These are phyloP conservation scores for Vanacampus margaritifer DNA, from an alignment of 2,113 vertebrate species.

Conservation along the genomic window DNA sequence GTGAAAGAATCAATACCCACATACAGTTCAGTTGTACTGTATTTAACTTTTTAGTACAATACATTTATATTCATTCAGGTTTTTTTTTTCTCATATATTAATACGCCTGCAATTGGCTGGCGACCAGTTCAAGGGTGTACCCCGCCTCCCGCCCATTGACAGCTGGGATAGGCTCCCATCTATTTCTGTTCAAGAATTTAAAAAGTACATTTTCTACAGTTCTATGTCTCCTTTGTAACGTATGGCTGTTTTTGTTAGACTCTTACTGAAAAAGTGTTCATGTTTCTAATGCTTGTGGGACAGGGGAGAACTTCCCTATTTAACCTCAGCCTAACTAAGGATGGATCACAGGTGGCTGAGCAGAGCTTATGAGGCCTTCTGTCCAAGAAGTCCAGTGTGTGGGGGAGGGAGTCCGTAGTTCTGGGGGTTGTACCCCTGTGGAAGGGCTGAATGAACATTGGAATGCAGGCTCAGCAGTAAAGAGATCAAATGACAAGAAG, in stretches of 20 bases:
- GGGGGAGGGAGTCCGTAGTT: constrained; percentile 3
- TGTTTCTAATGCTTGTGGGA: neutral
- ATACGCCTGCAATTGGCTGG: too few species aligned
- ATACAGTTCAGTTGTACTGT: too few species aligned
- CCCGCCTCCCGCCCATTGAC: too few species aligned
- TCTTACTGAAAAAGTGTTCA: neutral
- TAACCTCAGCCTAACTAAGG: neutral
- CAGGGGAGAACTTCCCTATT: neutral
- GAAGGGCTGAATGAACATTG: constrained; percentile 64
- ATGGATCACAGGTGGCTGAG: neutral
- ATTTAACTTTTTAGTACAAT: too few species aligned
- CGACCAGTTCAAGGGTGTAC: too few species aligned
- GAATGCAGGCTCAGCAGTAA: constrained; percentile 67
- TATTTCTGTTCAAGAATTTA: neutral
- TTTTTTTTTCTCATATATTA: too few species aligned
- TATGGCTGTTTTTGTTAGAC: neutral
- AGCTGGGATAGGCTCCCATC: too few species aligned
- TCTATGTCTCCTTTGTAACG: neutral
- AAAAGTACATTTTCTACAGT: neutral
- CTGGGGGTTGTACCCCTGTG: constrained; percentile 19
- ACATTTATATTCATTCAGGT: too few species aligned
- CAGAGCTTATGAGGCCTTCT: neutral
- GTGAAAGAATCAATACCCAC: too few species aligned
- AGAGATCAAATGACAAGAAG: constrained; percentile 59
- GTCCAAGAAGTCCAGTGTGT: neutral